phyloP scores from a whole-genome alignment of 2,888 invertebrate genomes.

The Xylota segnis region DNA sequence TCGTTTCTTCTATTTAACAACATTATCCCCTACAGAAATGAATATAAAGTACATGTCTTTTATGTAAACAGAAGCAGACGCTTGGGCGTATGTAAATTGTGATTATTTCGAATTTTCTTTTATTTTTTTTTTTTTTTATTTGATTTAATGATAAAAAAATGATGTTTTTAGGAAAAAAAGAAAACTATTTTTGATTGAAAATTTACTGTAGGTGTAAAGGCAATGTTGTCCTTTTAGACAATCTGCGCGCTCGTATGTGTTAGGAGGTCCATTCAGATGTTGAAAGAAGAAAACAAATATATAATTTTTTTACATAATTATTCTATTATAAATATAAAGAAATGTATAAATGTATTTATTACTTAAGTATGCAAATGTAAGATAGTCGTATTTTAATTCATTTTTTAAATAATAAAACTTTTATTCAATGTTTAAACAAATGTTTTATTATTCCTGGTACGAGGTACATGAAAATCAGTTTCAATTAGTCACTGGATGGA shows the following conservation, averaged over 20 bases:
- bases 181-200: constrained; percentile 70
- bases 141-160: constrained; percentile 17
- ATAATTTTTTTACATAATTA: constrained; percentile 64
- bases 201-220: constrained; percentile 74
- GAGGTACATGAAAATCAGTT: too few relatives aligned
- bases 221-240: constrained; percentile 71
- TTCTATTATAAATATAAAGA: constrained; percentile 43
- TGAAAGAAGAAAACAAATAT: constrained; percentile 30
- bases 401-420: constrained; percentile 63
- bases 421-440: constrained; percentile 55
- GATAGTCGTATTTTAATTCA: constrained; percentile 57
- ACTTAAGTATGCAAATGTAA: constrained; percentile 66
- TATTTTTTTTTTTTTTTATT: constrained; percentile 23
- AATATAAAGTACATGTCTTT: neutral
- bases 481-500: too few relatives aligned
- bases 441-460: too few relatives aligned
- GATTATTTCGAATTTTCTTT: constrained; percentile 41
- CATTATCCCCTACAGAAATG: neutral
- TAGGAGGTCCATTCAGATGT: constrained; percentile 59
- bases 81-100: constrained; percentile 23
- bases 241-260: constrained; percentile 56
- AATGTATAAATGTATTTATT: constrained; percentile 59
- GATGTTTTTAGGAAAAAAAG: constrained; percentile 36
- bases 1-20: neutral
- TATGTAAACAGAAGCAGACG: neutral